Evolutionary conservation across 1,140 invertebrate genomes (phyloP).

Genomic region (Ceratitis capitata): DNA sequence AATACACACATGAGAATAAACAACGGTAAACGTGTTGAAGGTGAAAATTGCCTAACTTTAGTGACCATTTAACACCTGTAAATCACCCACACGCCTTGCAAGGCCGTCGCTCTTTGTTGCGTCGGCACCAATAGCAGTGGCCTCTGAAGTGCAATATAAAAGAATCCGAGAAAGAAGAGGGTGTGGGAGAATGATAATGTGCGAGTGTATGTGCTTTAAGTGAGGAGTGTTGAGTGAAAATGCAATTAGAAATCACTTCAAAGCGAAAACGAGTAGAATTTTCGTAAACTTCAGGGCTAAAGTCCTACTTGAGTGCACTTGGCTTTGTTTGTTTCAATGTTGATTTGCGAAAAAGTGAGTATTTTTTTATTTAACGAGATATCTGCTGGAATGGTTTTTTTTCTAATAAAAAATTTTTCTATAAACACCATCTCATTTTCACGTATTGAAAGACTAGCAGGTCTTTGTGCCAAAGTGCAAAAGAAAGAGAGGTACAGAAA

Average conservation of each 20-base stretch:
- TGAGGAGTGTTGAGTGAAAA: neutral
- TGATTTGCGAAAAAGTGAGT: too few species aligned
- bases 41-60: slow-evolving; percentile 5
- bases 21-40: neutral
- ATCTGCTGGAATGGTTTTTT: too few species aligned
- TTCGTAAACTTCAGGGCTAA: neutral
- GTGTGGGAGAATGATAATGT: too few species aligned
- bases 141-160: neutral
- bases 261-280: neutral
- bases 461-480: too few species aligned
- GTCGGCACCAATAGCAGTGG: neutral
- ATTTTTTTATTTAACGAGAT: too few species aligned
- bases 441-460: too few species aligned
- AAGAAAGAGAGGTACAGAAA: too few species aligned
- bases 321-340: neutral
- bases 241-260: neutral
- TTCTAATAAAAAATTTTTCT: too few species aligned
- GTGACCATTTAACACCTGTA: slow-evolving; percentile 10
- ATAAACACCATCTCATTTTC: too few species aligned
- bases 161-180: neutral
- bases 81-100: neutral
- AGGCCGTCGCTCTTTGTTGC: neutral
- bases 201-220: too few species aligned
- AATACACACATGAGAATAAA: neutral
- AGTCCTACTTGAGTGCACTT: neutral